Conservation (phyloP, 2,888 invertebrate genomes). For the Xiphydria camelus region DNA sequence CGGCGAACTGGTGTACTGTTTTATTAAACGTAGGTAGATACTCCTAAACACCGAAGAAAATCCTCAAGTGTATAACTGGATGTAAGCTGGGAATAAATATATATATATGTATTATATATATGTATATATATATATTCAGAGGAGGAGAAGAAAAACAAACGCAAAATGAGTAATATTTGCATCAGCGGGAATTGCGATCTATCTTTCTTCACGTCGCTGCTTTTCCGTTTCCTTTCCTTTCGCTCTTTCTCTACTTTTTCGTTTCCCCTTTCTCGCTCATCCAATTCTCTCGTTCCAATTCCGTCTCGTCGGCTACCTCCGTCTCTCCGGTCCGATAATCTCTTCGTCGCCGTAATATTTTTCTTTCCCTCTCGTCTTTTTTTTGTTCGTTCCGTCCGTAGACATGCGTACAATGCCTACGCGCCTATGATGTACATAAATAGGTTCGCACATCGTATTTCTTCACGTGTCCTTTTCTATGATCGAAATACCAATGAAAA, state of each 20-base stretch:
- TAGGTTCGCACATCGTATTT: no score
- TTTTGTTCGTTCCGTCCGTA: no score
- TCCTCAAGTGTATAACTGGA: conserved; percentile 30
- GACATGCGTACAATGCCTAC: no score
- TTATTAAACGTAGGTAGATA: conserved; percentile 10
- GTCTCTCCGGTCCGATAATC: no score
- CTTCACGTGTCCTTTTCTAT: no score
- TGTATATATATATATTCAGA: no score
- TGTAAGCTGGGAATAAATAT: conserved; percentile 32
- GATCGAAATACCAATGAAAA: no score
- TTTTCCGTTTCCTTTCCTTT: not conserved
- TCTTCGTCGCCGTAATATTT: no score
- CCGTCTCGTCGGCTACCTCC: no score
- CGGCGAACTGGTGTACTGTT: not conserved
- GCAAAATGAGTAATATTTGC: not conserved
- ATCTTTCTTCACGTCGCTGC: conserved; percentile 1
- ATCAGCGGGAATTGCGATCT: not conserved
- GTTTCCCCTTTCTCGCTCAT: not conserved
- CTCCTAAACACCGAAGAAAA: conserved; percentile 13
- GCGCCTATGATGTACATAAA: no score
- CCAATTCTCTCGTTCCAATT: not conserved
- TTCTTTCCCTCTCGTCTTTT: no score
- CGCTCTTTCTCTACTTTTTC: not conserved
- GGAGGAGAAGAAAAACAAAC: no score
- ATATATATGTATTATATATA: conserved; percentile 13